These are phyloP conservation scores for Equus quagga DNA, from an alignment of 2,113 vertebrate genomes.

Conservation along the genomic window DNA sequence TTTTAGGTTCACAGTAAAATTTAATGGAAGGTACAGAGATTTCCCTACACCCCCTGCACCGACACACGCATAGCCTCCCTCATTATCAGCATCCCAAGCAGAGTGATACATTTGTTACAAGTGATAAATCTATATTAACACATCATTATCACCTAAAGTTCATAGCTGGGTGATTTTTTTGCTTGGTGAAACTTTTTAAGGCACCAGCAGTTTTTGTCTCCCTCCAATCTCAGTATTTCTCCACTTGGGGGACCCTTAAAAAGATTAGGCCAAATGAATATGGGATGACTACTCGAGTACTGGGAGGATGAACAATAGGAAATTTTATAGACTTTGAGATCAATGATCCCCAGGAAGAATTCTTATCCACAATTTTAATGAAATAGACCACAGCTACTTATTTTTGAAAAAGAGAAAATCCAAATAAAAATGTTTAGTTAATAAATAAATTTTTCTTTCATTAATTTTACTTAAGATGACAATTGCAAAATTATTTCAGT, in stretches of 20 bases:
- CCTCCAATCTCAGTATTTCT: background rate
- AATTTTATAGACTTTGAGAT: background rate
- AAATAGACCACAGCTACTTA: background rate
- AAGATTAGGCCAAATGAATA: background rate
- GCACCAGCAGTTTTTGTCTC: background rate
- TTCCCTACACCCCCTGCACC: background rate
- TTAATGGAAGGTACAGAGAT: background rate
- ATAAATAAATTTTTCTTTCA: background rate
- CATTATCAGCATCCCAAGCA: background rate
- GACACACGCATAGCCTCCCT: background rate
- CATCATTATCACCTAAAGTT: background rate
- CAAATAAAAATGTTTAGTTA: background rate
- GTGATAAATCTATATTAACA: background rate
- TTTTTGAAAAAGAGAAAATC: background rate
- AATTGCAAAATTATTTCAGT: background rate
- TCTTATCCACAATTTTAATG: background rate
- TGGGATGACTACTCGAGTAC: background rate
- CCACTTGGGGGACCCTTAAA: background rate
- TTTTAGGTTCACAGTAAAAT: background rate
- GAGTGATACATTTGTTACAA: background rate
- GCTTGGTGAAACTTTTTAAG: background rate
- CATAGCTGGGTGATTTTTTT: background rate
- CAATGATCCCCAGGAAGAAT: background rate
- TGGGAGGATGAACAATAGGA: background rate
- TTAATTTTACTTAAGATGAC: background rate